phyloP scores from a whole-genome alignment of 2,888 invertebrate species.

The Gnatocerus cornutus region DNA sequence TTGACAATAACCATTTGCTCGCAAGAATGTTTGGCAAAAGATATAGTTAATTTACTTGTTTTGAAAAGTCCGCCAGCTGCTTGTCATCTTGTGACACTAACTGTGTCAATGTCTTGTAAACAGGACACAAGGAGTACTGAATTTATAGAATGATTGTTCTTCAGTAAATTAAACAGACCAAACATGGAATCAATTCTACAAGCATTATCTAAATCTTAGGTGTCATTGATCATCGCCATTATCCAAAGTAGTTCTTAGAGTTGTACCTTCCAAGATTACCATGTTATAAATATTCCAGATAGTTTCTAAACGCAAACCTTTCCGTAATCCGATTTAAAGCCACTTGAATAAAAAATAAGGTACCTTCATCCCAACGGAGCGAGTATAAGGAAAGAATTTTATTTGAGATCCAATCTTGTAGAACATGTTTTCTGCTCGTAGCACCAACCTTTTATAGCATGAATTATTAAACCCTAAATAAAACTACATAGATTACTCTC shows the following conservation, averaged over 20 bases:
- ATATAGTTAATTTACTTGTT: neutral
- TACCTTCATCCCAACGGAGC: neutral
- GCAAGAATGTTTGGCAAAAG: neutral
- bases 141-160: too few species aligned
- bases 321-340: constrained; percentile 33
- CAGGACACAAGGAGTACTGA: neutral
- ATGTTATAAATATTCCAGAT: constrained; percentile 33
- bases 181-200: too few species aligned
- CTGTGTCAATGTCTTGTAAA: neutral
- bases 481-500: neutral
- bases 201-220: too few species aligned
- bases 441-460: constrained; percentile 1
- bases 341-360: constrained; percentile 37
- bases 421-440: constrained; percentile 4
- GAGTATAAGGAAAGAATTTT: constrained; percentile 7
- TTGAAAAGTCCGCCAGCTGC: neutral
- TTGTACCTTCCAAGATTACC: constrained; percentile 10
- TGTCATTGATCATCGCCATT: neutral
- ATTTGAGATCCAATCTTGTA: constrained; percentile 29
- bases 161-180: too few species aligned
- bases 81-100: constrained; percentile 1
- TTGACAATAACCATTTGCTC: neutral
- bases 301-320: constrained; percentile 33
- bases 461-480: neutral
- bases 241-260: constrained; percentile 8